Evolutionary conservation across 2,113 vertebrate genomes (phyloP).

Genomic region (Rhegmatorhina hoffmannsi): DNA sequence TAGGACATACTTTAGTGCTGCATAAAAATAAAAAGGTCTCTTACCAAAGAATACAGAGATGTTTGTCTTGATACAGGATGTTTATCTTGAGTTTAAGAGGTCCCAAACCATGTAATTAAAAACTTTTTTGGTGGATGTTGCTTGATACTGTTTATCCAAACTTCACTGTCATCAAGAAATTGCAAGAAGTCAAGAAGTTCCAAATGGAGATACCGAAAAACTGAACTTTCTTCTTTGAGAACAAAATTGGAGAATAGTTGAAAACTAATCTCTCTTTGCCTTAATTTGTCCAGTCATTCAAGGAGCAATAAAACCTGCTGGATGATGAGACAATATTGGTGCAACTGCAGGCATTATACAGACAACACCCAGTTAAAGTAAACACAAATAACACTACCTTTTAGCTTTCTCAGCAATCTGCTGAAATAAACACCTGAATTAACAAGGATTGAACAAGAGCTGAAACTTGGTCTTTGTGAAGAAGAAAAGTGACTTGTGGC

Average conservation of each 20-base stretch:
- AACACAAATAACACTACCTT: neutral
- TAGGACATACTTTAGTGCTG: neutral
- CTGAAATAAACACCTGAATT: neutral
- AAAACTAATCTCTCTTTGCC: neutral
- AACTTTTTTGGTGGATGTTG: neutral
- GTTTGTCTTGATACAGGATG: neutral
- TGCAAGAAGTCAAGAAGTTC: neutral
- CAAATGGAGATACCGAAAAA: neutral
- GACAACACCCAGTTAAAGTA: neutral
- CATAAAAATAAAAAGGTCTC: neutral
- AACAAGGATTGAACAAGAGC: neutral
- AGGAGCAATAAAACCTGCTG: neutral
- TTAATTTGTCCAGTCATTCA: neutral
- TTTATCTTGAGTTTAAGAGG: constrained; percentile 14
- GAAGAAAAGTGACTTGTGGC: neutral
- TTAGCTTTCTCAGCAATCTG: neutral
- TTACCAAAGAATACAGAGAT: neutral
- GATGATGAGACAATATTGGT: neutral
- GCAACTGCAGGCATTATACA: neutral
- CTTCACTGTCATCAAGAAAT: neutral
- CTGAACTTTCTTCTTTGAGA: neutral
- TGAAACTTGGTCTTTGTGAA: neutral
- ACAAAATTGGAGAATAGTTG: neutral
- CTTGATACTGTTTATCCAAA: neutral
- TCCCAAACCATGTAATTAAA: neutral